These are phyloP conservation scores for Palaemon carinicauda DNA, from an alignment of 1,140 invertebrate genomes.

Conservation along the genomic window DNA sequence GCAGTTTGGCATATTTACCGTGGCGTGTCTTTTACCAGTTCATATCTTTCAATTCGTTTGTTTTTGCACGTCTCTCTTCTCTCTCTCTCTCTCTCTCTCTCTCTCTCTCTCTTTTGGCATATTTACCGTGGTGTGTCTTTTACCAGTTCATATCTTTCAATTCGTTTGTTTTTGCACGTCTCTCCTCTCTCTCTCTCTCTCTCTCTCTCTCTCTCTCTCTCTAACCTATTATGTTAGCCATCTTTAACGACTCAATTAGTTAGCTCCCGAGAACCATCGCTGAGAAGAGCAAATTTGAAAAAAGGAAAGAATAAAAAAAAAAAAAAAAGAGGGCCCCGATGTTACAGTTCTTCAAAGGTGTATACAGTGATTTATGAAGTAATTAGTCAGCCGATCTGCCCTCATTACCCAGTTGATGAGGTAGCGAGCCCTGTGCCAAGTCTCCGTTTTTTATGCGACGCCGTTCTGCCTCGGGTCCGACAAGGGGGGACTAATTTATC, in stretches of 20 bases:
- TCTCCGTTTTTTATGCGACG: too few relatives aligned
- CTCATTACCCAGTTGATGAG: too few relatives aligned
- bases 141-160: too few relatives aligned
- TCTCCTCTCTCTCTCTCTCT: not conserved
- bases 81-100: not conserved
- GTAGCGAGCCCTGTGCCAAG: too few relatives aligned
- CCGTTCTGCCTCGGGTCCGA: too few relatives aligned
- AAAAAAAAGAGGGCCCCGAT: not conserved
- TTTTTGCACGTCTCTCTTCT: not conserved
- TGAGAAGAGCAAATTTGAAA: not conserved
- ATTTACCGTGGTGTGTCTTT: too few relatives aligned
- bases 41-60: not conserved
- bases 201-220: not conserved
- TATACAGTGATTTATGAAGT: constrained; percentile 33
- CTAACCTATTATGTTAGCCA: not conserved
- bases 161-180: not conserved
- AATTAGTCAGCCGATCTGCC: constrained; percentile 38
- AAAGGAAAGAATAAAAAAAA: not conserved
- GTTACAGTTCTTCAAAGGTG: constrained; percentile 27
- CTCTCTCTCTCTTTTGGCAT: not conserved
- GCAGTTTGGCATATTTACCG: too few relatives aligned
- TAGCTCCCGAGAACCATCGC: not conserved
- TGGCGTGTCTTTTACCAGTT: too few relatives aligned
- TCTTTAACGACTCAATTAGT: constrained; percentile 33
- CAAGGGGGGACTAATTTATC: too few relatives aligned